phyloP scores from a whole-genome alignment of 2,113 vertebrate genomes.

The Helogale parvula region DNA sequence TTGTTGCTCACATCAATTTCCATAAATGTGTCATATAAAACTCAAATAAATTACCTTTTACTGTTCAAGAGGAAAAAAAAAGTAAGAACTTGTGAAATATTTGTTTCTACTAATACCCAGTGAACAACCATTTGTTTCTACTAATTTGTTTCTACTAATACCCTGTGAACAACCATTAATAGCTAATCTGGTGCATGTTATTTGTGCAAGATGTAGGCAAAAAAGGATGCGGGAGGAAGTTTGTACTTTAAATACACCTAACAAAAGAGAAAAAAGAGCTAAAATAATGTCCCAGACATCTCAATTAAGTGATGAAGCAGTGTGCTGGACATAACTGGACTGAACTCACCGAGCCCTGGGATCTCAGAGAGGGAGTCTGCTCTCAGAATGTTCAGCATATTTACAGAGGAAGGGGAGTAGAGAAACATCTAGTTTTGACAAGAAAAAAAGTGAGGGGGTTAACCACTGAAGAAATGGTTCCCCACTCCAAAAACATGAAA shows the following conservation, averaged over 20 bases:
- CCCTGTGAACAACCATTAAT: background rate
- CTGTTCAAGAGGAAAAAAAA: background rate
- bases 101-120: too few species aligned
- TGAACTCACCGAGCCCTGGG: accelerated
- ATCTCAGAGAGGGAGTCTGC: background rate
- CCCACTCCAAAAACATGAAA: background rate
- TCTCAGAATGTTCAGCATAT: background rate
- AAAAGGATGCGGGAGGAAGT: background rate
- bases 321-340: too few species aligned
- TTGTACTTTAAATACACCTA: too few species aligned
- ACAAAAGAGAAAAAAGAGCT: background rate
- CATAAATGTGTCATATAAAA: background rate
- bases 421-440: background rate
- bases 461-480: background rate
- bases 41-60: too few species aligned
- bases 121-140: too few species aligned
- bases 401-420: background rate
- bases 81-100: background rate
- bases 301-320: accelerated
- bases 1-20: background rate
- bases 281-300: background rate
- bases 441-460: background rate
- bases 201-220: background rate
- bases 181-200: background rate
- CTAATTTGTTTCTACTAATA: background rate